phyloP scores from a whole-genome alignment of 2,888 invertebrate species.

The Bellardia bayeri region DNA sequence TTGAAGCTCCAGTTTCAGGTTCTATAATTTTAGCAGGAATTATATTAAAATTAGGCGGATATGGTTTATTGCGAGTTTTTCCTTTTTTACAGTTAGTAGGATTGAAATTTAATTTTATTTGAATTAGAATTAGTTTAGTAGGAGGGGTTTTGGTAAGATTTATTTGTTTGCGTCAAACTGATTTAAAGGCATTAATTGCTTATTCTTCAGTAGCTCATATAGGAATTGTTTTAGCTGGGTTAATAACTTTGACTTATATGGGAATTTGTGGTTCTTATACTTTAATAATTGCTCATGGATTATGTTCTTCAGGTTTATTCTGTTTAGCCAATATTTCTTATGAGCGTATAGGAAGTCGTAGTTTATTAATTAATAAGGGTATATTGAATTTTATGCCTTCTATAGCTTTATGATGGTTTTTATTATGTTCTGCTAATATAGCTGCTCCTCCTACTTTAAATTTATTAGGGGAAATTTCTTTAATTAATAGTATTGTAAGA shows the following conservation, averaged over 20 bases:
- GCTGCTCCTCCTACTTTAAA: slow-evolving; percentile 88
- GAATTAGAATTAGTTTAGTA: slow-evolving; percentile 86
- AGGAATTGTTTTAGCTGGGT: slow-evolving; percentile 86
- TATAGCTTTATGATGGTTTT: slow-evolving; percentile 88
- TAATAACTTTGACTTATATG: slow-evolving; percentile 86
- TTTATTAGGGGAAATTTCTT: slow-evolving; percentile 88
- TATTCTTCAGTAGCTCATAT: slow-evolving; percentile 88
- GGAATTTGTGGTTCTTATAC: slow-evolving; percentile 85
- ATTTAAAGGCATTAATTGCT: slow-evolving; percentile 90
- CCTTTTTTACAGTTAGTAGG: slow-evolving; percentile 84
- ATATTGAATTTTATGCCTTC: slow-evolving; percentile 86
- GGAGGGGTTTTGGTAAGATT: slow-evolving; percentile 87
- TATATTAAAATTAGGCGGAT: slow-evolving; percentile 90
- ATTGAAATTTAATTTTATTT: slow-evolving; percentile 85
- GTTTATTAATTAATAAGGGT: slow-evolving; percentile 87
- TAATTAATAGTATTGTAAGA: slow-evolving; percentile 86
- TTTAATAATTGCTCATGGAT: slow-evolving; percentile 88
- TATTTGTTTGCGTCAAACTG: slow-evolving; percentile 88
- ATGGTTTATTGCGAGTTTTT: slow-evolving; percentile 87
- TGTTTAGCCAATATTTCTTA: slow-evolving; percentile 88
- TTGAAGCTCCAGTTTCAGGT: slow-evolving; percentile 89
- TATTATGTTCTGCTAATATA: slow-evolving; percentile 87
- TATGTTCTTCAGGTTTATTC: slow-evolving; percentile 88
- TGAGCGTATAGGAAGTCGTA: slow-evolving; percentile 87
- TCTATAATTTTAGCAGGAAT: slow-evolving; percentile 91